Conservation (phyloP, 2,888 invertebrate species). For the Phoenoteleia sp. region DNA sequence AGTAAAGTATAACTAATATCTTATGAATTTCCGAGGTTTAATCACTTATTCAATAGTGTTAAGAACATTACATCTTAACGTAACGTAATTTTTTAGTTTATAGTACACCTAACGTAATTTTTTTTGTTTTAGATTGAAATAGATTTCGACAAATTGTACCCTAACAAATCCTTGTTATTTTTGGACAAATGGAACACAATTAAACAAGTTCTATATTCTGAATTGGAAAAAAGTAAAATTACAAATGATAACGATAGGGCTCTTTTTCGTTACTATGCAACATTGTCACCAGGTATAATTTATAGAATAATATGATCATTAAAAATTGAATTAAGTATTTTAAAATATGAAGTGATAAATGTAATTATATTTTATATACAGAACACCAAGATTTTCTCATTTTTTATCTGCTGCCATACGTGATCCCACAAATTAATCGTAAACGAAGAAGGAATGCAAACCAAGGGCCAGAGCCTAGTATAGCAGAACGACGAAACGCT, state of each 20-base stretch:
- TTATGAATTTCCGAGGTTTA: too few relatives aligned
- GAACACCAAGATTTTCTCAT: constrained; percentile 39
- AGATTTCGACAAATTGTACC: constrained; percentile 41
- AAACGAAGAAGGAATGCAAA: constrained; percentile 19
- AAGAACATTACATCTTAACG: too few relatives aligned
- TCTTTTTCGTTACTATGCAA: not conserved
- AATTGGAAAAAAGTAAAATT: constrained; percentile 18
- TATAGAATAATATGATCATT: not conserved
- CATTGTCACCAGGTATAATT: not conserved
- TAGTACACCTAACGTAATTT: too few relatives aligned
- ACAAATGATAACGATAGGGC: constrained; percentile 21
- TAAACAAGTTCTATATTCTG: not conserved
- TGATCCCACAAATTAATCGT: constrained; percentile 32
- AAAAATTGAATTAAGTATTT: not conserved
- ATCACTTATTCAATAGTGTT: too few relatives aligned
- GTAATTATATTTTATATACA: constrained; percentile 18
- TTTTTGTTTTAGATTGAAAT: constrained; percentile 25
- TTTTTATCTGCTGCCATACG: constrained; percentile 32
- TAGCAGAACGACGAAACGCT: constrained; percentile 22
- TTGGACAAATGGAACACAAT: constrained; percentile 18
- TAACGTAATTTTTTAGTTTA: too few relatives aligned
- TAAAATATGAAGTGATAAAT: not conserved
- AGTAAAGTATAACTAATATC: too few relatives aligned
- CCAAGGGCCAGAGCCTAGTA: not conserved
- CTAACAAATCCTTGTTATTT: constrained; percentile 5